A percentile compares a stretch with the other conserved stretches of the same genome.
Conservation (phyloP, 2,888 invertebrate genomes). For the Drosophila dives region DNA sequence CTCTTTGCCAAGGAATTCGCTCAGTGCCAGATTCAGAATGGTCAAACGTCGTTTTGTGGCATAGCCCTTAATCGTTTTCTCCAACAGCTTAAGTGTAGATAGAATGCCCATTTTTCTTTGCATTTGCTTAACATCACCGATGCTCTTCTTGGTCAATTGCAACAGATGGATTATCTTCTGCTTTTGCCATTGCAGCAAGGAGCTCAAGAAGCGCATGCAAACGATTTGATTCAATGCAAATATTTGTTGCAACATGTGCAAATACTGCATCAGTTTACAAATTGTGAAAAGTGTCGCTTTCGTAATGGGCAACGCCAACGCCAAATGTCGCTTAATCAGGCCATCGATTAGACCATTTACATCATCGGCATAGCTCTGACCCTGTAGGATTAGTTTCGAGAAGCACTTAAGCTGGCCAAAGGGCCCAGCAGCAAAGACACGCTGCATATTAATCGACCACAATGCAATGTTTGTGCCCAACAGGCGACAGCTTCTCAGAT, state of each 20-base stretch:
- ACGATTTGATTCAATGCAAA: conserved; percentile 89
- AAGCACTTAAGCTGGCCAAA: conserved; percentile 86
- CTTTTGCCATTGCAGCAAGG: conserved; percentile 90
- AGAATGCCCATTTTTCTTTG: conserved; percentile 58
- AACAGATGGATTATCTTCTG: conserved; percentile 78
- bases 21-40: conserved; percentile 47
- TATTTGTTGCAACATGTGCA: conserved; percentile 91
- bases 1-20: conserved; percentile 82
- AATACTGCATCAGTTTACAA: conserved; percentile 92
- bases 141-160: conserved; percentile 46
- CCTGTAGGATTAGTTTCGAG: conserved; percentile 84
- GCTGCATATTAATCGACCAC: conserved; percentile 88
- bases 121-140: conserved; percentile 63
- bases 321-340: conserved; percentile 89
- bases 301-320: conserved; percentile 91
- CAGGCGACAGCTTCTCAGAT: conserved; percentile 86
- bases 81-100: conserved; percentile 59
- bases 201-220: conserved; percentile 90
- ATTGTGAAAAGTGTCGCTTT: conserved; percentile 90
- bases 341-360: conserved; percentile 87
- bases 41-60: conserved; percentile 45
- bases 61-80: conserved; percentile 53
- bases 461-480: conserved; percentile 85
- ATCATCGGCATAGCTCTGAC: conserved; percentile 89
- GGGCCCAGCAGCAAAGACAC: conserved; percentile 85